A percentile compares a stretch with the other conserved stretches of the same genome.
Evolutionary conservation across 2,888 invertebrate genomes (phyloP).

Genomic region (Caenorhabditis virilis): DNA sequence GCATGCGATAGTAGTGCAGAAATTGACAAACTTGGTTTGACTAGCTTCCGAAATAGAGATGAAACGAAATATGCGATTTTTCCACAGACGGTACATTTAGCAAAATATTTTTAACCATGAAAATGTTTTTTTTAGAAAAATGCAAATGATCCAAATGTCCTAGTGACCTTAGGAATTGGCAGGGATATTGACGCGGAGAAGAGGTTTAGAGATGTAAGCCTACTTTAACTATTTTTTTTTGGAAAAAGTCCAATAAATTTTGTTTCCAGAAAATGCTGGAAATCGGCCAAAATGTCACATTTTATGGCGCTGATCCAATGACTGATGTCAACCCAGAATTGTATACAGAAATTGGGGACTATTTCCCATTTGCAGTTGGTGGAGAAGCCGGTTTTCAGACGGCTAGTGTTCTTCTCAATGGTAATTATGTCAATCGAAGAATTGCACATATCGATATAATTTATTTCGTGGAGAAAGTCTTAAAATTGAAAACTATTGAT

Average conservation of each 20-base stretch:
- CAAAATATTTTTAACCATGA: too few relatives aligned
- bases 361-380: conserved; percentile 6
- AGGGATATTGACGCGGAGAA: conserved; percentile 8
- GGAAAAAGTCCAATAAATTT: too few relatives aligned
- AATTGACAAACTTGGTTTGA: too few relatives aligned
- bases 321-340: neutral
- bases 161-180: conserved; percentile 6
- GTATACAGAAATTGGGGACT: conserved; percentile 1
- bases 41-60: neutral
- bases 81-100: neutral
- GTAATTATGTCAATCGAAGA: neutral
- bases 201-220: too few relatives aligned
- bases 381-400: neutral
- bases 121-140: too few relatives aligned
- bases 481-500: neutral
- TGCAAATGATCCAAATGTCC: neutral
- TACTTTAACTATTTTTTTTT: too few relatives aligned
- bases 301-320: conserved; percentile 18
- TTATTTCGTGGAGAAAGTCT: neutral
- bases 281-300: conserved; percentile 6
- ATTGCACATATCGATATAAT: neutral
- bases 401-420: conserved; percentile 1
- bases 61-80: neutral
- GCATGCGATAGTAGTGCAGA: too few relatives aligned
- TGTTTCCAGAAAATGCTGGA: too few relatives aligned